A percentile compares a stretch with the other conserved stretches of the same genome.
Conservation (phyloP, 2,797 vertebrate genomes). For the Bradypodion pumilum region DNA sequence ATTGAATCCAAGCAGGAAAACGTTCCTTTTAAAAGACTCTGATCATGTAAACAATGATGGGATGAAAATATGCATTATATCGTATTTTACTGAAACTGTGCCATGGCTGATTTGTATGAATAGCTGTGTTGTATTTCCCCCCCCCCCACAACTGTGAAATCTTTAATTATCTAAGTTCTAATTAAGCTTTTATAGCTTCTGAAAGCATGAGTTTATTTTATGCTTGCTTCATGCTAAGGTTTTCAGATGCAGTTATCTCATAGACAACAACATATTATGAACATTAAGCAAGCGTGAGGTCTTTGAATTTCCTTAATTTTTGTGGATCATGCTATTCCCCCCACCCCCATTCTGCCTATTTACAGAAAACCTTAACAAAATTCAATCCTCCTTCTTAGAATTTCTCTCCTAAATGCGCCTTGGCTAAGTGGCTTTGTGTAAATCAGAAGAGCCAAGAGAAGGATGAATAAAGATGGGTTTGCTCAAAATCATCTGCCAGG, state of each 20-base stretch:
- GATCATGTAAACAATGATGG: conserved; percentile 63
- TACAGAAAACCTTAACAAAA: neutral
- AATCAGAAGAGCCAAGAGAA: conserved; percentile 18
- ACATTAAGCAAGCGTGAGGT: conserved; percentile 43
- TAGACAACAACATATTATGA: conserved; percentile 55
- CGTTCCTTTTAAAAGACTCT: conserved; percentile 57
- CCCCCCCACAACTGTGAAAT: conserved; percentile 65
- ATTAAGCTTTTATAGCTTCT: conserved; percentile 72
- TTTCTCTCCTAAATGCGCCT: conserved; percentile 25
- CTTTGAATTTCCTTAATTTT: conserved; percentile 57
- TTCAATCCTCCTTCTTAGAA: conserved; percentile 29
- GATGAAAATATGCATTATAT: conserved; percentile 64
- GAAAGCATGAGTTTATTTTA: conserved; percentile 71
- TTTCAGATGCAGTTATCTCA: conserved; percentile 67
- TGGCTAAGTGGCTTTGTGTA: conserved; percentile 21
- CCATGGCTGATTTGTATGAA: conserved; percentile 71
- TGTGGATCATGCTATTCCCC: conserved; percentile 36
- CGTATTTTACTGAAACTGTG: conserved; percentile 69
- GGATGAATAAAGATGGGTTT: conserved; percentile 25
- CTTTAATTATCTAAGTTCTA: conserved; percentile 76
- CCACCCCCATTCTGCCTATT: too few relatives aligned
- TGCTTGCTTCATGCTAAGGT: conserved; percentile 66
- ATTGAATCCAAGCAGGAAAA: conserved; percentile 54
- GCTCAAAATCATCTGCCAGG: conserved; percentile 38
- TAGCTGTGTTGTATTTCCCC: conserved; percentile 68